These are phyloP conservation scores for Paracentrotus lividus DNA, from an alignment of 53 echinoderm and acorn worm genomes.

Conservation along the genomic window DNA sequence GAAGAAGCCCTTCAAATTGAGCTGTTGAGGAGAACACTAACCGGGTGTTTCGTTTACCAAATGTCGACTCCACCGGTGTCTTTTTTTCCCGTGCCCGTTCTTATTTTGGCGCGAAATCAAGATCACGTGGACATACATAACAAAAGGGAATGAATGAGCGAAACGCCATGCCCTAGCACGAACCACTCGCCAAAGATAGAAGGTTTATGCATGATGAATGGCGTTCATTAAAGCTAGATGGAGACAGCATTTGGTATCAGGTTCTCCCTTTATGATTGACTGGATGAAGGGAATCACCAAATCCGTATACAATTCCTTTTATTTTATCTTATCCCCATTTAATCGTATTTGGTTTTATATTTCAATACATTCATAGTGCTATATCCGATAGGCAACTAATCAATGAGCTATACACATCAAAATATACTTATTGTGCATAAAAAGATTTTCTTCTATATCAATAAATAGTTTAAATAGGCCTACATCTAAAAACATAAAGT, in stretches of 20 bases:
- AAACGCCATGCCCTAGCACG: slow-evolving; percentile 40
- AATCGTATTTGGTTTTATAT: too few species aligned
- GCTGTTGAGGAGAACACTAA: neutral
- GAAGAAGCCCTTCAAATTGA: neutral
- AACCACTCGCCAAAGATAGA: slow-evolving; percentile 42
- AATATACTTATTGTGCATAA: too few species aligned
- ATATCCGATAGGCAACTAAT: too few species aligned
- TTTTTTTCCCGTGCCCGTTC: neutral
- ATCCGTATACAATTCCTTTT: too few species aligned
- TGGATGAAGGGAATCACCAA: neutral
- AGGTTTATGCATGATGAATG: neutral
- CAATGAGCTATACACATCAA: too few species aligned
- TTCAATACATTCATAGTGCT: too few species aligned
- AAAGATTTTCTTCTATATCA: too few species aligned
- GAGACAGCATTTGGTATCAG: neutral
- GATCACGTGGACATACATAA: slow-evolving; percentile 36
- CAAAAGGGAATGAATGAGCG: slow-evolving; percentile 12
- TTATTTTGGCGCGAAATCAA: slow-evolving; percentile 51
- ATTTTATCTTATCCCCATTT: too few species aligned
- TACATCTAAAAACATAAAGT: too few species aligned
- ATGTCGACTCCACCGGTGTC: slow-evolving; percentile 15
- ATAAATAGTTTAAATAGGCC: too few species aligned
- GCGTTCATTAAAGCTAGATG: slow-evolving; percentile 27
- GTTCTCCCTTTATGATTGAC: neutral
- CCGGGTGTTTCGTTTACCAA: slow-evolving; percentile 34